Percentiles rank a stretch among this genome's conserved stretches.
Conservation (phyloP, 2,797 vertebrate genomes). For the Florisuga fusca region DNA sequence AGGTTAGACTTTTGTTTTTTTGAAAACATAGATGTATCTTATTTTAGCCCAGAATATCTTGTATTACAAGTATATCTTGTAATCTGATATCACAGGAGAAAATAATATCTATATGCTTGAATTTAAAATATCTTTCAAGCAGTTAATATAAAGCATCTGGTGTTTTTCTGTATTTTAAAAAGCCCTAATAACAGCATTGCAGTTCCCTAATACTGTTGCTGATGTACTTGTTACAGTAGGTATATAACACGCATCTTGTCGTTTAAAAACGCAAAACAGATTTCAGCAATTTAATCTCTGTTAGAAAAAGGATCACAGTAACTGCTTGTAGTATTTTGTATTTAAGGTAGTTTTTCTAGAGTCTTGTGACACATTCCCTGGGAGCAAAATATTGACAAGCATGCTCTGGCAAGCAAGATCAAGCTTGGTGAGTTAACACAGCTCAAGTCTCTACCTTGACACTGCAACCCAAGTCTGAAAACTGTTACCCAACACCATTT, state of each 20-base stretch:
- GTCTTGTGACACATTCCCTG: conserved; percentile 66
- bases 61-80: neutral
- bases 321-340: conserved; percentile 74
- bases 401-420: conserved; percentile 80
- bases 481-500: conserved; percentile 75
- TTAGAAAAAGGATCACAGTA: conserved; percentile 83
- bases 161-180: conserved; percentile 66
- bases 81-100: conserved; percentile 10
- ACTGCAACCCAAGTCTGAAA: conserved; percentile 74
- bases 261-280: conserved; percentile 70
- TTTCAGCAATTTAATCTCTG: conserved; percentile 78
- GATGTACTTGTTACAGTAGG: conserved; percentile 54
- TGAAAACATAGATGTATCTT: neutral
- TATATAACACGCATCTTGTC: conserved; percentile 50
- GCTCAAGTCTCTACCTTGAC: conserved; percentile 73
- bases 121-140: conserved; percentile 50
- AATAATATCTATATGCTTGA: conserved; percentile 55
- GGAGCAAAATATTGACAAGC: conserved; percentile 82
- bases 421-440: conserved; percentile 80
- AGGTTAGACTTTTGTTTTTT: neutral
- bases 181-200: conserved; percentile 58
- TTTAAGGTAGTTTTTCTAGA: conserved; percentile 77
- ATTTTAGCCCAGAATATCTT: conserved; percentile 2
- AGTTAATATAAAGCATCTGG: conserved; percentile 65
- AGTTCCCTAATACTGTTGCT: conserved; percentile 59